phyloP scores from a whole-genome alignment of 2,888 invertebrate species.

The Amphipyra tragopoginis region DNA sequence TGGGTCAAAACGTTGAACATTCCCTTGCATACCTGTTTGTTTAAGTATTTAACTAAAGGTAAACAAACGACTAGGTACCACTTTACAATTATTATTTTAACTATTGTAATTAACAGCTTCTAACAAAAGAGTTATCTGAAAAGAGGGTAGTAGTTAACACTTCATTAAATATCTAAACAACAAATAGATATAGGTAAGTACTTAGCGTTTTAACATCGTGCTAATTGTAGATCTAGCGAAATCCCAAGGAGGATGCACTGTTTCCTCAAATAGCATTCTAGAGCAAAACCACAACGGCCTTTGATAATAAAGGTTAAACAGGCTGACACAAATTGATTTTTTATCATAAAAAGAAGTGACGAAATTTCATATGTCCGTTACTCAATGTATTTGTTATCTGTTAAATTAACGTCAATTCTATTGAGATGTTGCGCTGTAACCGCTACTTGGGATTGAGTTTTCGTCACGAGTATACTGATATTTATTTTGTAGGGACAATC shows the following conservation, averaged over 20 bases:
- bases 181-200: no score
- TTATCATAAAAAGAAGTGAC: constrained; percentile 80
- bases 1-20: constrained; percentile 5
- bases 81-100: no score
- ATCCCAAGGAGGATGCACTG: constrained; percentile 35
- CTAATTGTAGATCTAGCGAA: background rate
- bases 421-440: constrained; percentile 61
- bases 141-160: no score
- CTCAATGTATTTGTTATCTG: constrained; percentile 79
- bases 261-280: constrained; percentile 40
- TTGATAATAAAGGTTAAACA: constrained; percentile 59
- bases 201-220: no score
- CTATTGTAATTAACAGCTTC: no score
- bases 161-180: no score
- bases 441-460: constrained; percentile 10
- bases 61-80: no score
- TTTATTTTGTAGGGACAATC: no score
- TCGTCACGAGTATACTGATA: background rate
- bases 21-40: no score
- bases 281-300: constrained; percentile 51
- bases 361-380: constrained; percentile 77
- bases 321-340: constrained; percentile 87
- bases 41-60: no score
- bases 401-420: constrained; percentile 76
- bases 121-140: no score